Evolutionary conservation across 2,888 invertebrate species (phyloP).

Genomic region (Parnassius glacialis): DNA sequence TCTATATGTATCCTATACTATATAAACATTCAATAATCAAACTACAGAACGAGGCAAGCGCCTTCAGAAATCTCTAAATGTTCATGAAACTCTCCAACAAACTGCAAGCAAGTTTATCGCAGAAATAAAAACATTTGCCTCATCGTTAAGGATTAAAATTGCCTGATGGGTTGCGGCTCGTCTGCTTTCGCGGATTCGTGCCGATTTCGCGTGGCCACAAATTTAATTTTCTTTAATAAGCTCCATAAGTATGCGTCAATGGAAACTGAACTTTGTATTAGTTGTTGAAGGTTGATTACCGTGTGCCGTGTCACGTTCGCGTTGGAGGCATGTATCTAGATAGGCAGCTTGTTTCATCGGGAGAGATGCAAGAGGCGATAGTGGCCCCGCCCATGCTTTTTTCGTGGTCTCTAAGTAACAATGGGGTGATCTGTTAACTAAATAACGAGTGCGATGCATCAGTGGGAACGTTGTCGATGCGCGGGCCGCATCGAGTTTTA

Average conservation of each 20-base stretch:
- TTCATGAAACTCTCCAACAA: conserved; percentile 31
- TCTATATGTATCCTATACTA: conserved; percentile 71
- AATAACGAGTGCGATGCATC: conserved; percentile 73
- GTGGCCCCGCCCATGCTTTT: conserved; percentile 76
- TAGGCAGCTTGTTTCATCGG: conserved; percentile 73
- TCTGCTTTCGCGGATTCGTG: conserved; percentile 62
- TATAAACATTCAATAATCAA: conserved; percentile 61
- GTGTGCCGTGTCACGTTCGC: conserved; percentile 38
- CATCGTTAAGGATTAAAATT: conserved; percentile 54
- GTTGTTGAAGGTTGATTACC: conserved; percentile 36
- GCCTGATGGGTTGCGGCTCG: conserved; percentile 43
- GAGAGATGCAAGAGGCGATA: conserved; percentile 66
- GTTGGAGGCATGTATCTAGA: conserved; percentile 75
- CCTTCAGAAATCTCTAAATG: conserved; percentile 40
- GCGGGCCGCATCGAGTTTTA: conserved; percentile 39
- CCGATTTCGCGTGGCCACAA: conserved; percentile 72
- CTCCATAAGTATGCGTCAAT: conserved; percentile 36
- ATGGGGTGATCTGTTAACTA: conserved; percentile 79
- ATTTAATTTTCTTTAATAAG: conserved; percentile 81
- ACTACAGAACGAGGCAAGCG: conserved; percentile 41
- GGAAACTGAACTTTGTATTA: conserved; percentile 41
- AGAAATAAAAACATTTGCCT: conserved; percentile 39
- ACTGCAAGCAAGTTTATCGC: conserved; percentile 32
- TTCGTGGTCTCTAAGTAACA: conserved; percentile 77
- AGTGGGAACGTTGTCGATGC: conserved; percentile 54